Percentiles rank a stretch among this genome's conserved stretches.
These are phyloP conservation scores for Yoshiicerus persimilis DNA, from an alignment of 1,140 invertebrate genomes.

Conservation along the genomic window DNA sequence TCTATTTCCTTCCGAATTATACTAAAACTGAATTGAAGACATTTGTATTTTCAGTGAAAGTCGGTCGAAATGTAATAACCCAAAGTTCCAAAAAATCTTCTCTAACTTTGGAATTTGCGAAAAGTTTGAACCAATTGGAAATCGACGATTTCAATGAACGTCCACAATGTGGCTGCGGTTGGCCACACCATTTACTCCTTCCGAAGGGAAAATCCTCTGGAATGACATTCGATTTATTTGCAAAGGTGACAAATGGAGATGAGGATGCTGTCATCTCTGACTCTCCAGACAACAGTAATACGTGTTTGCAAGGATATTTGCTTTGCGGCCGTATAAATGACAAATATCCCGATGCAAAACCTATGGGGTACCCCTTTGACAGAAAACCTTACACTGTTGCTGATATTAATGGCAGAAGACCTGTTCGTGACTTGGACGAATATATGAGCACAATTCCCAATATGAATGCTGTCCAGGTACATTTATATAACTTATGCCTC, in stretches of 20 bases:
- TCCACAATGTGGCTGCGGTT: slow-evolving; percentile 51
- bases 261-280: neutral
- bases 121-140: neutral
- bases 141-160: neutral
- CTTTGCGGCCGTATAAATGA: no score
- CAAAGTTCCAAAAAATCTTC: neutral
- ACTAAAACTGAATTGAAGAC: no score
- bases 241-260: slow-evolving; percentile 49
- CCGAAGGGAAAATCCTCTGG: slow-evolving; percentile 49
- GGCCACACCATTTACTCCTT: slow-evolving; percentile 51
- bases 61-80: neutral
- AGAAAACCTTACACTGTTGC: slow-evolving; percentile 49
- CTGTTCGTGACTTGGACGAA: neutral
- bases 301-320: no score
- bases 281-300: neutral
- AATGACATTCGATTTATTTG: slow-evolving; percentile 50
- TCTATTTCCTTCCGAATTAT: no score
- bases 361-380: no score
- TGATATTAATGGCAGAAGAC: neutral
- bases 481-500: no score
- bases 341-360: no score
- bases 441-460: neutral
- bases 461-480: neutral
- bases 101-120: neutral
- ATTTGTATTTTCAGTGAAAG: no score